Conservation (phyloP, 2,113 vertebrate species). For the Silurus asotus region DNA sequence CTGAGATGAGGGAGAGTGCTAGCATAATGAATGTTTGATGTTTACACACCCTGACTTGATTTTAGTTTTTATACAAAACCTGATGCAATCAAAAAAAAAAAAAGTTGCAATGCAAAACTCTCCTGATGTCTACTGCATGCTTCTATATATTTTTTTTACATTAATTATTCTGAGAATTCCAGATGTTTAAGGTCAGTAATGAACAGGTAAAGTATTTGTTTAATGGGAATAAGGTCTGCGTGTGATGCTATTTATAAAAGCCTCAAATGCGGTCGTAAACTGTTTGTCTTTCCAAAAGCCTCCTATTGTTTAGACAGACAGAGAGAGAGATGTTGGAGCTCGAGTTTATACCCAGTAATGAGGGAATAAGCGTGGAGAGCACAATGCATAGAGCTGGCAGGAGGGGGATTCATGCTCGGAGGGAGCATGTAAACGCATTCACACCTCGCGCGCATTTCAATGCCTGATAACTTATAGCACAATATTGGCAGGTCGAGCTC, state of each 20-base stretch:
- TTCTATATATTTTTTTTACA: neutral
- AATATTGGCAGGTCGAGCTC: conserved; percentile 68
- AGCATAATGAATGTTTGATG: conserved; percentile 59
- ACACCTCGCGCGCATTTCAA: conserved; percentile 76
- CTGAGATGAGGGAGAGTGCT: conserved; percentile 52
- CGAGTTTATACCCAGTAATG: conserved; percentile 54
- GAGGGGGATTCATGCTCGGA: conserved; percentile 55
- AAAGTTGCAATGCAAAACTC: neutral
- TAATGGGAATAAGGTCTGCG: conserved; percentile 1
- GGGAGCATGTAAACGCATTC: conserved; percentile 71
- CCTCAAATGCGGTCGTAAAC: conserved; percentile 11
- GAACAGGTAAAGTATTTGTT: neutral
- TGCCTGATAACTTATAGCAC: conserved; percentile 71
- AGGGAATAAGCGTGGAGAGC: conserved; percentile 69
- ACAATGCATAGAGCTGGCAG: conserved; percentile 56
- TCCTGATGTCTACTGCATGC: conserved; percentile 26
- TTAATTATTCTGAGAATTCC: neutral
- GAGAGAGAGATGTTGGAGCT: neutral
- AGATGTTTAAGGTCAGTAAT: neutral
- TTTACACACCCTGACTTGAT: conserved; percentile 47
- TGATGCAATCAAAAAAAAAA: conserved; percentile 7
- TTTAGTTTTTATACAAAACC: conserved; percentile 31
- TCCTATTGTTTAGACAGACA: conserved; percentile 24
- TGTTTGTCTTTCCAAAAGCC: conserved; percentile 39
- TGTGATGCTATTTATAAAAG: conserved; percentile 9